Base-by-base conservation (phyloP, 1,140 invertebrate genomes). In the Dendroctonus valens region DNA sequence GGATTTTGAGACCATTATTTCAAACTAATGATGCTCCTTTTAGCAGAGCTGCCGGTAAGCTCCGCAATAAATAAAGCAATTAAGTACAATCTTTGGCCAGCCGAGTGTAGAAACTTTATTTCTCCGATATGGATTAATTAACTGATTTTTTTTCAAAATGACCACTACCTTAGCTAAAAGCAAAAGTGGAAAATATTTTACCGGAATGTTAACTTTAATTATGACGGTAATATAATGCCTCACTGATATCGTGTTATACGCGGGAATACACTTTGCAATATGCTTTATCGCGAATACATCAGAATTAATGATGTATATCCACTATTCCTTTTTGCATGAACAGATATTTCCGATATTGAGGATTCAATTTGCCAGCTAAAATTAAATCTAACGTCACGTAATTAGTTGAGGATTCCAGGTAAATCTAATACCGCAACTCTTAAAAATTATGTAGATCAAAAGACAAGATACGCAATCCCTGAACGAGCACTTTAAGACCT, bases 281-380 rank as follows among this genome's bases (percentile, higher is more conserved):
- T 63, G 61, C 14, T 55, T 63, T 54, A 63, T 65, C 62, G 53
- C 40, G 14, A 37, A 57, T 65, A 49, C 14, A 65, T 65, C 62
- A 54, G 53, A 57, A 65, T 65, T 65, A 54, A 65, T 65, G 62
- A 65, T 65, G 62, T 65, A 65, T 65, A 65, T 65, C 62, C 41
- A 57, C 60, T 42, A 52, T 63, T 54, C 41, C 44, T 49, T 59
- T 49, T 55, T 41, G 39, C 53, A 55, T 9, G 37, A n/a, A 8
- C 11, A 41, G 39, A 55, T 55, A 55, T 55, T 55, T 55, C 53
- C 53, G 53, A 55, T 55, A 55, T 41, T 38, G 53, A 11, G 39
- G 9, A 55, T 39, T 55, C 53, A 55, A 55, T 55, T 55, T 55
- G 39, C 53, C 14, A 8, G 9, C 5, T 52, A 7, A 52, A 52